phyloP scores from a whole-genome alignment of 2,113 vertebrate species.

The Mola mola region DNA sequence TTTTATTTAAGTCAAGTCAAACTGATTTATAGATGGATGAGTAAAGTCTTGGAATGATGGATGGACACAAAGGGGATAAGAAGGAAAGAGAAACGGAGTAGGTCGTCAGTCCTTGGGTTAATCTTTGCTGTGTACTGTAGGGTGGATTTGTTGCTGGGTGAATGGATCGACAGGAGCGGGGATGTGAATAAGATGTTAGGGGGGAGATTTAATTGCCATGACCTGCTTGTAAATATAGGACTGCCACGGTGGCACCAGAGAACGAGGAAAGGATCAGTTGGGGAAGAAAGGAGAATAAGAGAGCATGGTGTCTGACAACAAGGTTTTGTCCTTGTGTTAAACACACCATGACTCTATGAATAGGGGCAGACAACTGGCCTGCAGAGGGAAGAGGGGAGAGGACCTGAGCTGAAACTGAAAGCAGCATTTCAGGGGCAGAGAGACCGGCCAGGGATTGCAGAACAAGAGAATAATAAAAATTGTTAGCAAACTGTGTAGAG shows the following conservation, averaged over 20 bases:
- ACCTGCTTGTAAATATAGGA: conserved; percentile 54
- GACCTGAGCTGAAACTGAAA: conserved; percentile 13
- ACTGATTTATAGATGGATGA: conserved; percentile 22
- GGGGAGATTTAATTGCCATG: conserved; percentile 57
- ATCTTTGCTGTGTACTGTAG: conserved; percentile 22
- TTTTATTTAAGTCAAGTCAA: conserved; percentile 34
- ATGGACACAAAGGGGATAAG: conserved; percentile 1
- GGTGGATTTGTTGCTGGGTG: conserved; percentile 44
- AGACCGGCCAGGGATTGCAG: conserved; percentile 25
- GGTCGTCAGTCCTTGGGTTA: conserved; percentile 49
- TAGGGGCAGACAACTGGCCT: conserved; percentile 13
- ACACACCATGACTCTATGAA: conserved; percentile 40
- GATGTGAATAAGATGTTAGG: conserved; percentile 43
- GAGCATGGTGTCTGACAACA: conserved; percentile 37
- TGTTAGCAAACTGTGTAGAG: background rate
- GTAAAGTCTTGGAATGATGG: conserved; percentile 27
- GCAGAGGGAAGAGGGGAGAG: conserved; percentile 1
- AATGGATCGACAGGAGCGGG: conserved; percentile 30
- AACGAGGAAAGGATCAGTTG: conserved; percentile 26
- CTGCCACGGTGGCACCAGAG: conserved; percentile 17
- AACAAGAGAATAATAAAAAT: conserved; percentile 17
- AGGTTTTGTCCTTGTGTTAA: conserved; percentile 58
- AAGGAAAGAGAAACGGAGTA: conserved; percentile 29
- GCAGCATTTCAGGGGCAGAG: conserved; percentile 1
- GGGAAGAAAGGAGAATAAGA: conserved; percentile 22